phyloP scores from a whole-genome alignment of 2,888 invertebrate genomes.

The Sarcophaga caerulescens region DNA sequence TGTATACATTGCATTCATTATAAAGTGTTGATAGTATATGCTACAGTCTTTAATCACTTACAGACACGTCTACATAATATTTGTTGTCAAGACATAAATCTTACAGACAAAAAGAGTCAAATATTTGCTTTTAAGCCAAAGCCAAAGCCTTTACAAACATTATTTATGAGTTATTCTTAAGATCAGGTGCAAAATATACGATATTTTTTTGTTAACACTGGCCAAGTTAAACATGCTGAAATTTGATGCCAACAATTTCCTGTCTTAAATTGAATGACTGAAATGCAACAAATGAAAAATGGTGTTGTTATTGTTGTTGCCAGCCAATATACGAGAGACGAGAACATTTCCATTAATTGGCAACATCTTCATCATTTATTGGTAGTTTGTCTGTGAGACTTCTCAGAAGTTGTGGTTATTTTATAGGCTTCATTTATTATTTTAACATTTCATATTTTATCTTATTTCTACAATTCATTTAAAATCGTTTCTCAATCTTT shows the following conservation, averaged over 20 bases:
- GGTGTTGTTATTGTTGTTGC: constrained; percentile 18
- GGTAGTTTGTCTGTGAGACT: background rate
- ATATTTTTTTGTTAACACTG: constrained; percentile 20
- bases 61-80: constrained; percentile 25
- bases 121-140: constrained; percentile 47
- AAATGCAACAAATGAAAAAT: constrained; percentile 3
- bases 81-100: constrained; percentile 54
- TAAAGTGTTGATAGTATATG: constrained; percentile 47
- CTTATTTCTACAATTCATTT: constrained; percentile 56
- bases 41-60: constrained; percentile 54
- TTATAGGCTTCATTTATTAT: constrained; percentile 46
- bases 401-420: constrained; percentile 22
- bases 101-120: constrained; percentile 41
- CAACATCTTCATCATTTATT: constrained; percentile 53
- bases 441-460: constrained; percentile 59
- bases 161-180: constrained; percentile 48
- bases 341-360: constrained; percentile 46
- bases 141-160: constrained; percentile 20
- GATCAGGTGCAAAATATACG: constrained; percentile 58
- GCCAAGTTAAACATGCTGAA: constrained; percentile 32
- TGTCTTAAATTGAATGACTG: constrained; percentile 42
- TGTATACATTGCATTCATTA: constrained; percentile 7
- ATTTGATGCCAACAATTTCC: constrained; percentile 65
- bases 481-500: background rate
- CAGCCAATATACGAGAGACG: background rate